Base-by-base conservation (phyloP, 2,797 vertebrate species). In the Spizella passerina region DNA sequence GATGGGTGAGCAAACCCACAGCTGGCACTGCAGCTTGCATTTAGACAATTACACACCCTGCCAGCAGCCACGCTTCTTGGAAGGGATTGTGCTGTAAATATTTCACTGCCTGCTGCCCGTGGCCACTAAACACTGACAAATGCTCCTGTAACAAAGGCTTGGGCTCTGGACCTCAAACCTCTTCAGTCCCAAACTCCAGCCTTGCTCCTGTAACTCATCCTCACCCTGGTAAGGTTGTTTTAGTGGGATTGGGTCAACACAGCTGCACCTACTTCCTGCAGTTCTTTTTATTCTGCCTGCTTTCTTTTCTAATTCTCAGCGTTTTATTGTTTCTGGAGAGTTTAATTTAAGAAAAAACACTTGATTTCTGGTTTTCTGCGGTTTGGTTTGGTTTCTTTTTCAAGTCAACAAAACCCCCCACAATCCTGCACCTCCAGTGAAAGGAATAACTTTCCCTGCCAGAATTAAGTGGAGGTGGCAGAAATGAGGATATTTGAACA, bases 1-100 rank as follows among this genome's bases (percentile, higher is more conserved):
- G 94, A 94, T 88, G 93, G 93, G 57, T 38, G 73, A 93, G 82
- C n/a, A 52, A 55, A 75, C 72, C 82, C 95, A 86, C 93, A 93
- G 95, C 88, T 96, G 93, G 85, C 91, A 73, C 39, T 72, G 82
- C 94, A 93, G 60, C 71, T 95, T 93, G 93, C 59, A 26, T 93
- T 93, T 75, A 61, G 76, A 89, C 93, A 90, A 88, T 90, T 75
- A 89, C 92, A 86, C 26, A 59, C 41, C 59, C 82, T 86, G 86
- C 94, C 96, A 94, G 94, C 50, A 77, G 90, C 88, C 83, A 64
- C 16, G 10, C 56, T 92, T 77, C 92, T 91, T 95, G 94, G 88
- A 96, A 93, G 71, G 27, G 52, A 43, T 38, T 29, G 10, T 9
- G 69, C 81, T 1, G 23, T 90, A 88, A 95, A 95, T 90, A 95